Evolutionary conservation across 2,797 vertebrate genomes (phyloP).

Genomic region (Fringilla coelebs): DNA sequence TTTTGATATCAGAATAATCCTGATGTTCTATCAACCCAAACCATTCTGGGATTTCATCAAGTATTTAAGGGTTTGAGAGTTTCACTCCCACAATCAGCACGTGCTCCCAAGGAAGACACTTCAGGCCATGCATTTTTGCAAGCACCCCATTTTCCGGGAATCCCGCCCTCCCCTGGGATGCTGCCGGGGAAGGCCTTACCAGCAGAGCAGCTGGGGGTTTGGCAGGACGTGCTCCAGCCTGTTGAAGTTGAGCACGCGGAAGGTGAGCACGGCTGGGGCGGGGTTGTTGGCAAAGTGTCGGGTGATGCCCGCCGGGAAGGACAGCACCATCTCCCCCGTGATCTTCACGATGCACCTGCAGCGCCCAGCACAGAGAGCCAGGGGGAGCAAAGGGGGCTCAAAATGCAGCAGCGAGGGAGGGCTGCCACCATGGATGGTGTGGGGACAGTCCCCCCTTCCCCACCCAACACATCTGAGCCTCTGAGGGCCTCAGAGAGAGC

Average conservation of each 20-base stretch:
- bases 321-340: constrained; percentile 96
- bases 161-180: accelerated
- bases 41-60: accelerated
- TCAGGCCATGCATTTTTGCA: accelerated
- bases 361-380: neutral
- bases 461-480: accelerated
- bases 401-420: neutral
- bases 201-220: constrained; percentile 97
- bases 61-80: accelerated
- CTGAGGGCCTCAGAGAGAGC: neutral
- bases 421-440: accelerated
- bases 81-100: accelerated
- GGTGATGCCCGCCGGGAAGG: constrained; percentile 96
- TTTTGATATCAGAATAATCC: neutral
- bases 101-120: accelerated
- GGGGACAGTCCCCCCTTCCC: neutral
- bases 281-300: constrained; percentile 95
- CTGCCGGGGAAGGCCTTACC: constrained; percentile 64
- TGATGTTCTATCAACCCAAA: neutral
- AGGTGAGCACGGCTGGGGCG: constrained; percentile 88
- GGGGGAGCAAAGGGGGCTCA: neutral
- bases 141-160: accelerated
- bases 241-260: constrained; percentile 92
- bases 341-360: constrained; percentile 96
- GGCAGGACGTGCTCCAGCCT: constrained; percentile 95